Base-by-base conservation (phyloP, 2,888 invertebrate species). In the Drosophila ustulata region DNA sequence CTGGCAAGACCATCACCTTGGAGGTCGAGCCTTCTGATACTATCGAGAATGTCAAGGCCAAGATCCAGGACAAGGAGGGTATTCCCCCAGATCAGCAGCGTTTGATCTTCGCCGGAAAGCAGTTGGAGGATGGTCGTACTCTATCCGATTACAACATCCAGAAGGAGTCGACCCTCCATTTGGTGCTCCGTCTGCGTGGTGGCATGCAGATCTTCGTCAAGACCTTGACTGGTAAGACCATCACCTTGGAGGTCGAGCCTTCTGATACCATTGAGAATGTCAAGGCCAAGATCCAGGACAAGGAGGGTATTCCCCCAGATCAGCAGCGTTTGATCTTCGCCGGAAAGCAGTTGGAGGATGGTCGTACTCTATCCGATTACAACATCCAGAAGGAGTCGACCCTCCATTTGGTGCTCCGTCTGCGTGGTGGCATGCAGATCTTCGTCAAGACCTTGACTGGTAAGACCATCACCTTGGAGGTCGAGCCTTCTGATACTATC, bases 11-110 rank as follows among this genome's bases (percentile, higher is more conserved):
- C 71, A 90, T 90, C 62, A 90, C 89, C 11, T 74, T 90, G 69
- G 90, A 90, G 66, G 90, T 90, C 7, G 90, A 90, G 43, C 89
- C 90, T 30, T 88, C 89, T 0, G 89, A 81, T 8, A 81, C 79
- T 0, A 81, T 90, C 9, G 89, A 90, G 61, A 90, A 90, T 43
- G 89, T 90, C 0, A 90, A 90, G 55, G 90, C 90, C 0, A 90
- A 90, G 58, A 90, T 89, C 34, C 89, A 90, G 56, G 90, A 90
- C 52, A 90, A 90, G 74, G 90, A 90, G 66, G 90, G 90, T 7
- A 90, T 89, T 56, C 90, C 90, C 4, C 90, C 90, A 88, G 90
- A 90, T 47, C 90, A 90, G 61, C 90, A 90, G 43, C 89, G 90
- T 83, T 79, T 89, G 66, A 90, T 89, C 32, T 90, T 90, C 34